A percentile compares a stretch with the other conserved stretches of the same genome.
These are phyloP conservation scores for Podilymbus podiceps DNA, from an alignment of 2,113 vertebrate species.

Conservation along the genomic window DNA sequence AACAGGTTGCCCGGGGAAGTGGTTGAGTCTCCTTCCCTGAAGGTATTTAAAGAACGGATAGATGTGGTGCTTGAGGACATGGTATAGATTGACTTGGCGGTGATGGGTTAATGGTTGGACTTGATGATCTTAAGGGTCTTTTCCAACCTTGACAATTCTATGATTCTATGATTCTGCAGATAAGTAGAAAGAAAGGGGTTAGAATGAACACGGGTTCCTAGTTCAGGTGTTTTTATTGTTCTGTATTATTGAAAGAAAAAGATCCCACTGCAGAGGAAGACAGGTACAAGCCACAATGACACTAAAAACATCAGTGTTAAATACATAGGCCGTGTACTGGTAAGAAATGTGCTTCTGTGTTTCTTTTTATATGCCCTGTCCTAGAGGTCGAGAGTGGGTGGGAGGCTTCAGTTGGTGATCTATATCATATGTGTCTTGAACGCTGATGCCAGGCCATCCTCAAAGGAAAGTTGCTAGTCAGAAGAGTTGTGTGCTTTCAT, in stretches of 20 bases:
- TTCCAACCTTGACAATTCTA: no score
- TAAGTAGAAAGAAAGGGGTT: not conserved
- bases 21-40: no score
- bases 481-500: not conserved
- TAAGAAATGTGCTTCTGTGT: not conserved
- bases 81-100: no score
- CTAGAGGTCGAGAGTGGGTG: not conserved
- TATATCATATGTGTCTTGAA: not conserved
- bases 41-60: no score
- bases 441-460: not conserved
- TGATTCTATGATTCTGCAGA: not conserved
- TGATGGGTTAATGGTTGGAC: no score
- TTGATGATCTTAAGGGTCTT: no score
- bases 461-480: not conserved
- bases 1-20: no score
- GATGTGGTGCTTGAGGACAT: no score
- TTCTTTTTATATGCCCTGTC: not conserved
- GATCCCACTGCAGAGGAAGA: not conserved
- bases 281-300: not conserved
- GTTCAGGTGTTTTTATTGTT: not conserved
- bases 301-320: not conserved
- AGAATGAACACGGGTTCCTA: not conserved
- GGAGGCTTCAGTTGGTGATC: not conserved
- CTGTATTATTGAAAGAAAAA: not conserved
- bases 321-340: not conserved